phyloP scores from a whole-genome alignment of 2,888 invertebrate genomes.

The Pollenia griseotomentosa region DNA sequence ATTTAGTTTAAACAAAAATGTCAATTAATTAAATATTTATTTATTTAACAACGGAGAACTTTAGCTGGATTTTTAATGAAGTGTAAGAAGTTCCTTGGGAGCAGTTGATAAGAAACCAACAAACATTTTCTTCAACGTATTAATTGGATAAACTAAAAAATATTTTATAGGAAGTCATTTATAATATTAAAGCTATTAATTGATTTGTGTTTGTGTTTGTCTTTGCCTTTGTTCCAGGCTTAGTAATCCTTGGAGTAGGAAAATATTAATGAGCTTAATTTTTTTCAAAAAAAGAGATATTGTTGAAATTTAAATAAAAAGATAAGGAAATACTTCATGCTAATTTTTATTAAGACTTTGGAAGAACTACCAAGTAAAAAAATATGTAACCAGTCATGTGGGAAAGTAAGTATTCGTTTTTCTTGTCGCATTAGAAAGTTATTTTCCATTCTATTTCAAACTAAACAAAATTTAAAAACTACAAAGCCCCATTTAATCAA shows the following conservation, averaged over 20 bases:
- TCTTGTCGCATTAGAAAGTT: too few species aligned
- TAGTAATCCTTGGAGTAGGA: too few species aligned
- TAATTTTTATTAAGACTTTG: too few species aligned
- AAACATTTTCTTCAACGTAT: neutral
- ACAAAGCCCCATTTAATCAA: too few species aligned
- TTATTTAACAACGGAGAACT: slow-evolving; percentile 43
- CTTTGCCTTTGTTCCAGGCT: neutral
- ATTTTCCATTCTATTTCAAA: too few species aligned
- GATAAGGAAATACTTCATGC: too few species aligned
- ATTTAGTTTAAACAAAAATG: slow-evolving; percentile 66
- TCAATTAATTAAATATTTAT: slow-evolving; percentile 72
- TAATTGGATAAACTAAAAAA: neutral
- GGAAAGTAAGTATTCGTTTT: too few species aligned
- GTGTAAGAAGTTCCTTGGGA: slow-evolving; percentile 58
- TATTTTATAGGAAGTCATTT: slow-evolving; percentile 41
- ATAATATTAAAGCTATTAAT: slow-evolving; percentile 45
- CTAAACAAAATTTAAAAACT: too few species aligned
- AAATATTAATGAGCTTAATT: neutral
- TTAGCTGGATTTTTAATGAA: slow-evolving; percentile 66
- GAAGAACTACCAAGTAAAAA: too few species aligned
- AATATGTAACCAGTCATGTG: too few species aligned
- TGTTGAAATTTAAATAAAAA: too few species aligned
- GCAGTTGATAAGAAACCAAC: slow-evolving; percentile 50
- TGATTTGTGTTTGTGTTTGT: slow-evolving; percentile 19
- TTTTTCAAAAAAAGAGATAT: neutral